phyloP scores from a whole-genome alignment of 2,113 vertebrate genomes.

The Hydropotes inermis region DNA sequence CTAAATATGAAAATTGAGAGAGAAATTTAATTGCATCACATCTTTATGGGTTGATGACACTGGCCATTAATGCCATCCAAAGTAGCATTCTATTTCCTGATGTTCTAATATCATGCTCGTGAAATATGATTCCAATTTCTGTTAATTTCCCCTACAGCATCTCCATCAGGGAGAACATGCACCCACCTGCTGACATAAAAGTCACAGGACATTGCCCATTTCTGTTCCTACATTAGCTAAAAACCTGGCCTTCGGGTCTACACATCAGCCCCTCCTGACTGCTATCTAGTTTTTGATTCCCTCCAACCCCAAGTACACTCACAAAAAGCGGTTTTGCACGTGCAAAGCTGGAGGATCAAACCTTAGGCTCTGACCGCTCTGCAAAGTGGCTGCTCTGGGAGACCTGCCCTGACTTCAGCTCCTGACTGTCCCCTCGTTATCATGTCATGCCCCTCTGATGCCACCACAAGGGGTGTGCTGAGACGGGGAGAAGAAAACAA shows the following conservation, averaged over 20 bases:
- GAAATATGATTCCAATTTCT: background rate
- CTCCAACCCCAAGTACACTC: background rate
- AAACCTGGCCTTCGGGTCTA: background rate
- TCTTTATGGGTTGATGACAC: background rate
- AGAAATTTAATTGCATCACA: background rate
- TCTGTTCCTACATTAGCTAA: background rate
- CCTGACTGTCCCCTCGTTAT: too few species aligned
- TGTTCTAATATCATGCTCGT: background rate
- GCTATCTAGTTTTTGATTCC: background rate
- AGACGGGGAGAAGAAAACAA: background rate
- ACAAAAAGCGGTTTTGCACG: background rate
- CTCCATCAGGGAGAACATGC: background rate
- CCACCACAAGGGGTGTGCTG: too few species aligned
- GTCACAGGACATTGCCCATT: background rate
- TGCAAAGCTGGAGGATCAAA: background rate
- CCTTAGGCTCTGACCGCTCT: rapidly evolving
- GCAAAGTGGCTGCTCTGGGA: too few species aligned
- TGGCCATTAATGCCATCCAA: background rate
- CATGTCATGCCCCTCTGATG: rapidly evolving
- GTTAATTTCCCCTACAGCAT: background rate
- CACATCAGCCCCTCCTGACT: background rate
- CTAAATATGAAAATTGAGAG: background rate
- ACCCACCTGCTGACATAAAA: background rate
- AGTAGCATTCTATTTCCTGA: background rate
- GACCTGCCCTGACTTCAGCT: background rate